Evolutionary conservation across 2,888 invertebrate genomes (phyloP), one percentile per base, ranked within the genome.

Genomic region (Euzetes globulus): DNA sequence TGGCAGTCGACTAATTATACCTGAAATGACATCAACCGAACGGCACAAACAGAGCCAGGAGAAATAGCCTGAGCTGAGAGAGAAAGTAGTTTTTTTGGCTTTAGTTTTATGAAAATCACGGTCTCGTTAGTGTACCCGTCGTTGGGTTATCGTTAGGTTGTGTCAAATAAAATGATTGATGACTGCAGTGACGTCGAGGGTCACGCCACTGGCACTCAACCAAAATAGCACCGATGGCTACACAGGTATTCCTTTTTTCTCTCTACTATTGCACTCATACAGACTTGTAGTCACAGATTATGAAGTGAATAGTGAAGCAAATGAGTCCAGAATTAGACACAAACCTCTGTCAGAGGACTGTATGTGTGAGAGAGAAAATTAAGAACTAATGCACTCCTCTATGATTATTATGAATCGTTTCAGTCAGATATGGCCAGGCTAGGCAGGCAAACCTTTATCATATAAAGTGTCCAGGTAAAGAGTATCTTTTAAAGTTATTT

Each of bases 81-180:
- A 60, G 29, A 29, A 60, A 60, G 58, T 15, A 60, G n/a, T 29
- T 4, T 37, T 65, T 65, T 33, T 65, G 33, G 65, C 65, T n/a
- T n/a, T n/a, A n/a, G n/a, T n/a, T n/a, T n/a, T n/a, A 65, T 37
- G 4, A 13, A 65, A 65, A 65, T 65, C 65, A 65, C 37, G 33
- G 65, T 65, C 37, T n/a, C n/a, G 65, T 37, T 65, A 22, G 19
- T 17, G 65, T 37, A 65, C 65, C 4, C 1, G n/a, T n/a, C 17
- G 33, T 41, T 65, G 65, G 65, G 65, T 41, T 65, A 65, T 65
- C 65, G 37, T 65, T 65, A 65, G n/a, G 19, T n/a, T n/a, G 37
- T 65, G 65, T 65, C 65, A 65, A 65, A 37, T 33, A 65, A 65
- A 65, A 65, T 65, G 65, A 65, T 65, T 65, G 65, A 65, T 65